These are phyloP conservation scores for Orchesella cincta DNA, from an alignment of 1,140 invertebrate genomes.

Conservation along the genomic window DNA sequence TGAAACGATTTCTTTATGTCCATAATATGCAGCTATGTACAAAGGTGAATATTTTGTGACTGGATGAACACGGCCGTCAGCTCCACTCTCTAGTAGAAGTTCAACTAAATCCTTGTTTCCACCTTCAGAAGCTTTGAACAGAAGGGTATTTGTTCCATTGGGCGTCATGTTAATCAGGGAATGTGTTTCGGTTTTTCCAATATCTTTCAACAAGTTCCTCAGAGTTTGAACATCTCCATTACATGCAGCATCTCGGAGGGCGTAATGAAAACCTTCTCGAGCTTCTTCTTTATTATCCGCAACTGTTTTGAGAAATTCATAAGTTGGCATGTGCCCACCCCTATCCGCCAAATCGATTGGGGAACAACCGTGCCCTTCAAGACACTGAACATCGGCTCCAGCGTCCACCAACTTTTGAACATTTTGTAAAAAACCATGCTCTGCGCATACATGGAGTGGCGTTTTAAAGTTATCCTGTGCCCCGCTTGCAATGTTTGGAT, in stretches of 20 bases:
- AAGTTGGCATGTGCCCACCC: conserved; percentile 67
- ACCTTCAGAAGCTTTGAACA: conserved; percentile 80
- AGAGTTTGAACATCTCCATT: conserved; percentile 68
- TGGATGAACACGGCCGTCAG: conserved; percentile 82
- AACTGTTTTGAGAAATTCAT: conserved; percentile 67
- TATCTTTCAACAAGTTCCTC: conserved; percentile 65
- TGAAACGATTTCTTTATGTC: conserved; percentile 76
- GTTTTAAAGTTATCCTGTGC: conserved; percentile 67
- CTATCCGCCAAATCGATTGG: conserved; percentile 75
- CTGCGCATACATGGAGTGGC: conserved; percentile 76
- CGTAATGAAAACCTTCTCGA: conserved; percentile 68
- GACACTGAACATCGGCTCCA: conserved; percentile 66
- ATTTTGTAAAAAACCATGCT: conserved; percentile 75
- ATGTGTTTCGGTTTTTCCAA: conserved; percentile 67
- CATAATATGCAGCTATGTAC: conserved; percentile 87
- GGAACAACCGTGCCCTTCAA: conserved; percentile 69
- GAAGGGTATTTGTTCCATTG: conserved; percentile 78
- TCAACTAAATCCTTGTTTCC: conserved; percentile 79
- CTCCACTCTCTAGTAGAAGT: conserved; percentile 75
- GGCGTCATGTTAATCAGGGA: conserved; percentile 79
- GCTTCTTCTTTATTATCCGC: conserved; percentile 74
- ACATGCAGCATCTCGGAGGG: conserved; percentile 71
- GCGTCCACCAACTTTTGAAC: conserved; percentile 68
- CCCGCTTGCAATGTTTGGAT: conserved; percentile 70
- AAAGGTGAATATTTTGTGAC: conserved; percentile 89